Base-by-base conservation (phyloP, 2,888 invertebrate species). In the Himalopsyche kuldschensis region DNA sequence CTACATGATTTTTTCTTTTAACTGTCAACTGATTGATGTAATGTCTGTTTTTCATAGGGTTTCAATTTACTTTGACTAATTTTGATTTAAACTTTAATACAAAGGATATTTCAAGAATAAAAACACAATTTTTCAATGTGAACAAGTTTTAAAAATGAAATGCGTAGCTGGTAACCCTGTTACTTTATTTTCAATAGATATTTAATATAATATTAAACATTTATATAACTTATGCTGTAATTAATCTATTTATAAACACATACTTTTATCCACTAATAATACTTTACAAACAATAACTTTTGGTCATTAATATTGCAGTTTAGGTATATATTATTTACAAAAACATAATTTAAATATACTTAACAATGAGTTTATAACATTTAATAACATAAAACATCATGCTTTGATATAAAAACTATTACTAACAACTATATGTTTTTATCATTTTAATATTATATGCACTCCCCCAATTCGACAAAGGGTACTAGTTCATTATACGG, bases 301-400 rank as follows among this genome's bases (percentile, higher is more conserved):
- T 81, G 81, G 81, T 81, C 81, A 76, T 80, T 81, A 81, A 77
- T 81, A 81, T 81, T 81, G 81, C 76, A 48, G 27, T 75, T 80
- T 75, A 69, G 69, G 27, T 41, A 69, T n/a, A 24, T 55, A 55
- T 55, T 69, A 69, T 69, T 69, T 69, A 69, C 69, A 69, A 69
- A 69, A 27, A 69, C 69, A 69, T 69, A 27, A 27, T 69, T 27
- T 69, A 69, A 69, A 69, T 69, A 69, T 69, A 27, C 69, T 24
- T 69, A 69, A 69, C 69, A 69, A 69, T 27, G 69, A 27, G 11
- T 69, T 24, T 27, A 27, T 69, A 69, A 69, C 69, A 69, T 69
- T 69, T 69, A 69, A 27, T 69, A 69, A 30, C 69, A 30, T 69
- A 69, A 69, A 69, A 69, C 27, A 27, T 69, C 69, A 69, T 69